Percentiles rank a stretch among this genome's conserved stretches.
Evolutionary conservation across 2,888 invertebrate genomes (phyloP).

Genomic region (Physocephala rufipes): DNA sequence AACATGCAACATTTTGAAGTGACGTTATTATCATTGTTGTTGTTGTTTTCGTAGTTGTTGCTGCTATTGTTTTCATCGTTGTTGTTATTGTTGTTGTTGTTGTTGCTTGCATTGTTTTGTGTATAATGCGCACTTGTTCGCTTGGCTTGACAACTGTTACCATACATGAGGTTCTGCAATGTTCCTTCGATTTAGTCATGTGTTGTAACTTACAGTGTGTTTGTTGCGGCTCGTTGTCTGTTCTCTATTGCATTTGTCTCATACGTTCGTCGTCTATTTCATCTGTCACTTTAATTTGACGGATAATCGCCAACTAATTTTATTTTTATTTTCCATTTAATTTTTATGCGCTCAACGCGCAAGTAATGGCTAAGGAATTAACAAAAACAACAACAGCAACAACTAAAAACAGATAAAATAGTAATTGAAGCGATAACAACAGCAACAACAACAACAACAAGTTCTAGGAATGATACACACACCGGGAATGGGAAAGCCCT

Average conservation of each 20-base stretch:
- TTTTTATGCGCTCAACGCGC: conserved; percentile 21
- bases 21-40: no score
- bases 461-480: background rate
- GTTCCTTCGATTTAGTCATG: background rate
- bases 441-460: background rate
- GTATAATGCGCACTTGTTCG: background rate
- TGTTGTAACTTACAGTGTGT: background rate
- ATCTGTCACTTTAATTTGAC: conserved; percentile 44
- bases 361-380: background rate
- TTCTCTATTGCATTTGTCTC: background rate
- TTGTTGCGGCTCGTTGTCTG: background rate
- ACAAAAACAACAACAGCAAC: conserved; percentile 14
- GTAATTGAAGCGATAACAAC: background rate
- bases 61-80: background rate
- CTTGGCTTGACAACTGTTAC: background rate
- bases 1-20: conserved; percentile 12
- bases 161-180: background rate
- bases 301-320: conserved; percentile 46
- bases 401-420: background rate
- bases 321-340: conserved; percentile 29
- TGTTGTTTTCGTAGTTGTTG: background rate
- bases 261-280: conserved; percentile 20
- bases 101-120: background rate
- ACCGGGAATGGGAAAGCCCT: background rate
- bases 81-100: background rate